Evolutionary conservation across 2,797 vertebrate species (phyloP).

Genomic region (Aythya fuligula): DNA sequence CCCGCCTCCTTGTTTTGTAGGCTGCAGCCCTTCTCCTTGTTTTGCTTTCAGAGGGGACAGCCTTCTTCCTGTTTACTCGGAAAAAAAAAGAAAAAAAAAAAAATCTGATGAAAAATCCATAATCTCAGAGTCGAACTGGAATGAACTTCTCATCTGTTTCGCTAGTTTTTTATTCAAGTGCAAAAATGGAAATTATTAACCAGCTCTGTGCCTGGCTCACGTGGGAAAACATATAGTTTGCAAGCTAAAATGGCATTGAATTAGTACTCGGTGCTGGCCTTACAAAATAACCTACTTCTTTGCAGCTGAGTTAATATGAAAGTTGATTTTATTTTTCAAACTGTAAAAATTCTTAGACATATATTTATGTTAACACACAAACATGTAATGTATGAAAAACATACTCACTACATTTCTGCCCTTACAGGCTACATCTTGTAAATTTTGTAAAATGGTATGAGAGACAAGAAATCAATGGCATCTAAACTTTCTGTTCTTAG

Average conservation of each 20-base stretch:
- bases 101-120: not conserved
- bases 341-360: too few relatives aligned
- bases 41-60: too few relatives aligned
- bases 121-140: not conserved
- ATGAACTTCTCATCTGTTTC: not conserved
- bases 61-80: not conserved
- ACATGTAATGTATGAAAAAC: not conserved
- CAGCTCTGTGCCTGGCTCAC: not conserved
- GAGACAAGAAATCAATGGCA: too few relatives aligned
- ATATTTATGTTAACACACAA: too few relatives aligned
- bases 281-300: not conserved
- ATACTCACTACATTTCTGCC: too few relatives aligned
- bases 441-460: not conserved
- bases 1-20: too few relatives aligned
- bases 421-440: not conserved
- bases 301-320: not conserved
- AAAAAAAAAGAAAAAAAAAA: not conserved
- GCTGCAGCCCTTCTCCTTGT: too few relatives aligned
- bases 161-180: not conserved
- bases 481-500: not conserved
- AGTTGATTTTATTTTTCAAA: not conserved
- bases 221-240: not conserved
- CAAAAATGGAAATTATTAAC: not conserved
- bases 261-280: not conserved
- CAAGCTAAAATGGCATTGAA: not conserved